phyloP scores from a whole-genome alignment of 2,113 vertebrate genomes.

The Solea senegalensis region DNA sequence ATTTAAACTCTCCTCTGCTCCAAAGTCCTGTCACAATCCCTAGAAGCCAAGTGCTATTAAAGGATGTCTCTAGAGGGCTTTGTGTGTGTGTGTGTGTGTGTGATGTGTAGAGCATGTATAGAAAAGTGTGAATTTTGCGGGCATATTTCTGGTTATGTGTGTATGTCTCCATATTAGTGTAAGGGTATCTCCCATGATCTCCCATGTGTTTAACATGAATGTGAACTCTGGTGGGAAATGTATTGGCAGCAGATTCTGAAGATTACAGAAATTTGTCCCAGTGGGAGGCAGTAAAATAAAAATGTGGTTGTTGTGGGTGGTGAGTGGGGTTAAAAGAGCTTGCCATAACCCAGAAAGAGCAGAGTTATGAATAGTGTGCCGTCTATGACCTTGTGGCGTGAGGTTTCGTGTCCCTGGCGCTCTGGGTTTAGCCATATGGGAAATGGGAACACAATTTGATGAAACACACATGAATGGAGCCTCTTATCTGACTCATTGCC shows the following conservation, averaged over 20 bases:
- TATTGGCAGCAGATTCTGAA: constrained; percentile 69
- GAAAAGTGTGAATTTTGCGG: constrained; percentile 35
- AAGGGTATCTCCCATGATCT: constrained; percentile 45
- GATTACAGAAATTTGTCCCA: constrained; percentile 68
- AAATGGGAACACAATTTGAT: constrained; percentile 37
- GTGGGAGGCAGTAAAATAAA: constrained; percentile 52
- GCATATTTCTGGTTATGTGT: constrained; percentile 30
- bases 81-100: constrained; percentile 24
- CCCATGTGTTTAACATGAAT: constrained; percentile 60
- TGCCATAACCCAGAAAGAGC: constrained; percentile 58
- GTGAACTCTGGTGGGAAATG: constrained; percentile 73
- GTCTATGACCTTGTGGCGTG: constrained; percentile 74
- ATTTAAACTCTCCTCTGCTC: constrained; percentile 70
- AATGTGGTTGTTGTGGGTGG: constrained; percentile 38
- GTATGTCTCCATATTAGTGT: constrained; percentile 34
- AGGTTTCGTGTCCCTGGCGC: constrained; percentile 53
- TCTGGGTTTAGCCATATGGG: constrained; percentile 49
- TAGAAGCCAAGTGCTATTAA: constrained; percentile 75
- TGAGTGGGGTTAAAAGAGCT: constrained; percentile 27
- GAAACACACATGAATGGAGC: constrained; percentile 9
- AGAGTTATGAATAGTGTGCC: constrained; percentile 67
- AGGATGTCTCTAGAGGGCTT: constrained; percentile 53
- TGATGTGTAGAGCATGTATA: constrained; percentile 22
- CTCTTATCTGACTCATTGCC: not conserved
- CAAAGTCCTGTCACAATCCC: constrained; percentile 66